Conservation (phyloP, 2,113 vertebrate species). For the Sinocyclocheilus rhinocerous region DNA sequence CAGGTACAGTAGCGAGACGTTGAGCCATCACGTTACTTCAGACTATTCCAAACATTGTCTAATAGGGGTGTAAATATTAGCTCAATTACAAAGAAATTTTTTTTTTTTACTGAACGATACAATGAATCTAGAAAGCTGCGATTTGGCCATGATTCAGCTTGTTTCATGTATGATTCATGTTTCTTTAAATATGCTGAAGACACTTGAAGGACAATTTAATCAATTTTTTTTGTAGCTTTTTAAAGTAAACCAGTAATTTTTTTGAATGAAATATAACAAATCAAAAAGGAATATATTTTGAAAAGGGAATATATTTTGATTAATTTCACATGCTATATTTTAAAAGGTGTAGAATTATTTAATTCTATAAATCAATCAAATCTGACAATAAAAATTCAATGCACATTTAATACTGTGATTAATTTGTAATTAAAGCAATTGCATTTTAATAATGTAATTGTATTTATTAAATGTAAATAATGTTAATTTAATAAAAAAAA, state of each 20-base stretch:
- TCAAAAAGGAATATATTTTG: too few species aligned
- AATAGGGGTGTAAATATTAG: neutral
- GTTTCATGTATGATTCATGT: neutral
- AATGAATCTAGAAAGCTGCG: neutral
- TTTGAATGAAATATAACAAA: too few species aligned
- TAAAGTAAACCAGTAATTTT: neutral
- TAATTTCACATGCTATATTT: too few species aligned
- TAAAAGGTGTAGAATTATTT: neutral
- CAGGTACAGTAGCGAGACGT: neutral
- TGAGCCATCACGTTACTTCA: neutral
- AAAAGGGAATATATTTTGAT: too few species aligned
- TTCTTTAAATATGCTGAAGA: neutral
- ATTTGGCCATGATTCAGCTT: neutral
- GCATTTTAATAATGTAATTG: neutral
- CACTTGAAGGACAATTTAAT: neutral
- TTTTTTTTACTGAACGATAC: neutral
- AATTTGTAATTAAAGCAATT: neutral
- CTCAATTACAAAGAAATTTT: neutral
- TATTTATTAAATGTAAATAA: too few species aligned
- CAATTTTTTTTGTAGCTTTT: neutral
- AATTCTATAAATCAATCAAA: neutral
- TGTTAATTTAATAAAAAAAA: neutral
- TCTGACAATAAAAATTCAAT: neutral
- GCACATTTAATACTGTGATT: neutral
- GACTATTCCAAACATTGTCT: neutral